Conservation (phyloP, 1,140 invertebrate genomes). For the Brachionus koreanus region DNA sequence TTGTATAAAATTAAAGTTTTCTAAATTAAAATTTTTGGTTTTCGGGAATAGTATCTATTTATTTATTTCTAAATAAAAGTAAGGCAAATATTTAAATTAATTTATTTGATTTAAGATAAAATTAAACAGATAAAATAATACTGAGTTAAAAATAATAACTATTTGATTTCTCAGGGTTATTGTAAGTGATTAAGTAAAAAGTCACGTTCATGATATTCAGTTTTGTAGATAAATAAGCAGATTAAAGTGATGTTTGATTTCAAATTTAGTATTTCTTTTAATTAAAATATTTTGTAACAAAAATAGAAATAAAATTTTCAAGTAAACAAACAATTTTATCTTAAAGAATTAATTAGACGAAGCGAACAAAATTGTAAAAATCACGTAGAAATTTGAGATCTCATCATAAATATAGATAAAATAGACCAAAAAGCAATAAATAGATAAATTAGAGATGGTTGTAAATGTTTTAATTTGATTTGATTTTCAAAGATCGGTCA, state of each 20-base stretch:
- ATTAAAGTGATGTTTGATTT: not conserved
- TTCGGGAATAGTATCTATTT: not conserved
- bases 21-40: not conserved
- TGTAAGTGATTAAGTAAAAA: not conserved
- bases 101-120: not conserved
- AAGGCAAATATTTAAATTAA: not conserved
- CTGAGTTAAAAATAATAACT: not conserved
- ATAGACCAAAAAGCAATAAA: not conserved
- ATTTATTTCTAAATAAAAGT: not conserved
- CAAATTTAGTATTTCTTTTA: not conserved
- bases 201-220: not conserved
- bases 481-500: not conserved
- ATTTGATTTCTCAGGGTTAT: constrained; percentile 13
- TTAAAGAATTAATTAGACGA: constrained; percentile 6
- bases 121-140: not conserved
- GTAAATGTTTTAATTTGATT: not conserved
- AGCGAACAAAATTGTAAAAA: not conserved
- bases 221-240: not conserved
- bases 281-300: not conserved
- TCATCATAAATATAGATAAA: not conserved
- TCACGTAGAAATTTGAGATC: not conserved
- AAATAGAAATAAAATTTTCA: not conserved
- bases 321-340: constrained; percentile 8
- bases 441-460: not conserved
- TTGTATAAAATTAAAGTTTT: no score